Percentiles rank a stretch among this genome's conserved stretches.
phyloP scores from a whole-genome alignment of 2,113 vertebrate genomes.

The Ploceus nigricollis region DNA sequence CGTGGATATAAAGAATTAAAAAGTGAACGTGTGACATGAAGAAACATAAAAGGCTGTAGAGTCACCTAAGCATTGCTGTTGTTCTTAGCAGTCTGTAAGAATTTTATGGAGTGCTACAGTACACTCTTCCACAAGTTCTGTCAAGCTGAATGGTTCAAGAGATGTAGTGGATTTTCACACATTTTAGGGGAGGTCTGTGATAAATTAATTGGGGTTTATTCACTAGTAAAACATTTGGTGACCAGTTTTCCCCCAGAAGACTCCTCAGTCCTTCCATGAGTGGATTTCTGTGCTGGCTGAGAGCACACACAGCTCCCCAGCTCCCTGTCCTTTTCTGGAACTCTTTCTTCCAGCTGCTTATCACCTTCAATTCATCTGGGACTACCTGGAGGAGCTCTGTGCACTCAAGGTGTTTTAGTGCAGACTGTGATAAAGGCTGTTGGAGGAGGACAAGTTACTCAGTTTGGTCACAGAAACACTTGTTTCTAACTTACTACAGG shows the following conservation, averaged over 20 bases:
- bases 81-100: neutral
- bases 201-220: neutral
- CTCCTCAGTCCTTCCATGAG: neutral
- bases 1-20: neutral
- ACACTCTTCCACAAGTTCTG: neutral
- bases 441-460: neutral
- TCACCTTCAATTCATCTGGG: neutral
- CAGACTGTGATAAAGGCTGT: neutral
- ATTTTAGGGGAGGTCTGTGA: neutral
- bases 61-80: neutral
- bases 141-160: neutral
- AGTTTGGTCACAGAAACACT: neutral
- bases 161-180: neutral
- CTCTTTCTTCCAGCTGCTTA: neutral
- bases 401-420: neutral
- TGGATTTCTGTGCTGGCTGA: neutral
- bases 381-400: neutral
- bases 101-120: neutral
- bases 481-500: neutral
- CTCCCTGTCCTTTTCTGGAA: neutral
- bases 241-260: neutral
- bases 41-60: neutral
- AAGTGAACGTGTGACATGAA: neutral
- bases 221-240: neutral
- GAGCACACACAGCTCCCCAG: neutral